A percentile compares a stretch with the other conserved stretches of the same genome.
Conservation (phyloP, 2,888 invertebrate species). For the Hemithea aestivaria region DNA sequence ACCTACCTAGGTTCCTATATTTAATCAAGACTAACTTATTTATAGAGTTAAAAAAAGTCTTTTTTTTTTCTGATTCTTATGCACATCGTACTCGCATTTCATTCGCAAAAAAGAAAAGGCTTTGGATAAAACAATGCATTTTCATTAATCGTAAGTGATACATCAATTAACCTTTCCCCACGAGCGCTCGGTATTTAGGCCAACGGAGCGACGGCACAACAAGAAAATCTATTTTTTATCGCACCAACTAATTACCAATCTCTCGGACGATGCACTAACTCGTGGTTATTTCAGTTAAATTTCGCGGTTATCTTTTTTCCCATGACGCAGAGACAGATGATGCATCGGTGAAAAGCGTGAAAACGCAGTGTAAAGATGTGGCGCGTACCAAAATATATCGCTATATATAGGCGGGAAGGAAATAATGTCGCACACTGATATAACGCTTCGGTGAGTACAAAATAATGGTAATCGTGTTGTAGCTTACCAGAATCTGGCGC, state of each 20-base stretch:
- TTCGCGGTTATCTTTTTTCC: conserved; percentile 29
- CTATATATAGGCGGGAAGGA: conserved; percentile 53
- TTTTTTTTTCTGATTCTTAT: too few relatives aligned
- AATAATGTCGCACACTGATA: conserved; percentile 8
- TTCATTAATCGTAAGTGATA: conserved; percentile 6
- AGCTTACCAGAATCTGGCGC: conserved; percentile 76
- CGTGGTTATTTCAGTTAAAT: conserved; percentile 11
- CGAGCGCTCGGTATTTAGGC: conserved; percentile 55
- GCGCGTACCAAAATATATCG: conserved; percentile 64
- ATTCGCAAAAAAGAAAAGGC: too few relatives aligned
- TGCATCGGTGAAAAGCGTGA: conserved; percentile 35
- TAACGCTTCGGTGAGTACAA: too few relatives aligned
- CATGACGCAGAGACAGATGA: conserved; percentile 16
- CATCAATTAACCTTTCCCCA: conserved; percentile 15
- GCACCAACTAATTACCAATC: conserved; percentile 51
- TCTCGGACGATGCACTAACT: conserved; percentile 42
- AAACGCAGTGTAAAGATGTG: conserved; percentile 24
- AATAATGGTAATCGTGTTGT: neutral
- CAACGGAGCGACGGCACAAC: conserved; percentile 38
- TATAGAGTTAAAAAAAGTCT: too few relatives aligned
- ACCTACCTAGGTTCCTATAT: too few relatives aligned
- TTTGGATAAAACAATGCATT: neutral
- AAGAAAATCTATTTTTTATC: conserved; percentile 65
- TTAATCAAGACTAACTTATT: too few relatives aligned
- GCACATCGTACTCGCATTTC: too few relatives aligned